Base-by-base conservation (phyloP, 2,797 vertebrate species). In the Poliocrania exsul region DNA sequence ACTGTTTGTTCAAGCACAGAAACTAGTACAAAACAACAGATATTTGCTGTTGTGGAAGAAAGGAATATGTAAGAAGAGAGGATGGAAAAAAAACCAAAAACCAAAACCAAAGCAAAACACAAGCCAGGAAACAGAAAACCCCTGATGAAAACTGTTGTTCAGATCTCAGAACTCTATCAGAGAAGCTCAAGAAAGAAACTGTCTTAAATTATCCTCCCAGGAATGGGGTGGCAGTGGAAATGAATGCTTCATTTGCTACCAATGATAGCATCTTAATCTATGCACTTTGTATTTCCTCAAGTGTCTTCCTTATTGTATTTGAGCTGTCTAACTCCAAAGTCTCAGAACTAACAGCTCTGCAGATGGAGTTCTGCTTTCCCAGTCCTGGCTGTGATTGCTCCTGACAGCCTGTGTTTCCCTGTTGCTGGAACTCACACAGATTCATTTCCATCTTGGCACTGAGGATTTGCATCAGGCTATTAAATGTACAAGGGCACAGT, bases 341-440 rank as follows among this genome's bases (percentile, higher is more conserved):
- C 88, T 60, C 29, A 79, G 81, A 93, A 90, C 44, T 61, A 46
- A 81, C 75, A 90, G 51, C 81, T 90, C 84, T 89, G 83, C 46
- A 80, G 85, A 37, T 75, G 88, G 73, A 47, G 84, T 58, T 93
- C 73, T 95, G 53, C 44, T 92, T 61, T 73, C 72, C 77, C 11
- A 2, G 31, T 57, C 37, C 90, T 75, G 74, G 83, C 82, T 83
- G 40, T 11, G 74, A 12, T 75, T 96, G 69, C 69, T 89, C 88
- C 70, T 93, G 81, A 49, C 87, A 95, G 66, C 26, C 62, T 54
- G 10, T 64, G 57, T 79, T 92, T 97, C 78, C 51, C 75, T 54
- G 3, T 69, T 18, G 31, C 67, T 49, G 73, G 89, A 78, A 56
- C 58, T 62, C 62, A 23, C 88, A 66, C 40, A 61, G 80, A 62